A percentile compares a stretch with the other conserved stretches of the same genome.
These are phyloP conservation scores for Bombus haemorrhoidalis DNA, from an alignment of 1,140 invertebrate genomes.

Conservation along the genomic window DNA sequence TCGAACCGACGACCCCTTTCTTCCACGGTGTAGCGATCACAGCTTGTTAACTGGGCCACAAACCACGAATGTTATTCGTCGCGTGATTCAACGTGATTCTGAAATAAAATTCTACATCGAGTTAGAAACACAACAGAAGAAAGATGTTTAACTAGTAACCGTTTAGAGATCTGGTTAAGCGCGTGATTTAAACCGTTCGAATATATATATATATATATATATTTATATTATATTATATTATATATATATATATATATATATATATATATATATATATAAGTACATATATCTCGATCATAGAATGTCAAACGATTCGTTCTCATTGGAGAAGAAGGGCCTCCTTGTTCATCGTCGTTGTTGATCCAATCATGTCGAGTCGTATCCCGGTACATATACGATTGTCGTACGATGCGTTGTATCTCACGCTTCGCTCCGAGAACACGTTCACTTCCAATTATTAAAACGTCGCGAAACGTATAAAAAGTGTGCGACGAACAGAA, in stretches of 20 bases:
- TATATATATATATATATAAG: background rate
- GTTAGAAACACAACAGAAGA: conserved; percentile 55
- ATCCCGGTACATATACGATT: no score
- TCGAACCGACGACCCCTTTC: conserved; percentile 19
- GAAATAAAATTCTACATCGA: conserved; percentile 57
- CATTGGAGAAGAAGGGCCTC: background rate
- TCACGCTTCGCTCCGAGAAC: no score
- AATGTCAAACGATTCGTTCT: background rate
- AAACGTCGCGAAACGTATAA: no score
- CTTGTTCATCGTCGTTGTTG: background rate
- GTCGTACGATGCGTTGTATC: no score
- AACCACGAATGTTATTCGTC: conserved; percentile 68
- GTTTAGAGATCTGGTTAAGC: conserved; percentile 28
- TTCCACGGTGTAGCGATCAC: conserved; percentile 34
- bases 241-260: background rate
- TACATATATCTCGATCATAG: background rate
- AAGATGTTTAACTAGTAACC: conserved; percentile 54
- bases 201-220: no score
- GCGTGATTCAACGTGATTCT: conserved; percentile 65
- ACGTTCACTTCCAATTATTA: no score
- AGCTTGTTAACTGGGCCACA: conserved; percentile 71
- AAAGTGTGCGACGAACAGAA: no score
- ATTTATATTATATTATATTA: no score
- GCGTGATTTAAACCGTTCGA: background rate
- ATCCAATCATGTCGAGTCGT: no score